phyloP scores from a whole-genome alignment of 1,140 invertebrate species.

The Heliconius himera region DNA sequence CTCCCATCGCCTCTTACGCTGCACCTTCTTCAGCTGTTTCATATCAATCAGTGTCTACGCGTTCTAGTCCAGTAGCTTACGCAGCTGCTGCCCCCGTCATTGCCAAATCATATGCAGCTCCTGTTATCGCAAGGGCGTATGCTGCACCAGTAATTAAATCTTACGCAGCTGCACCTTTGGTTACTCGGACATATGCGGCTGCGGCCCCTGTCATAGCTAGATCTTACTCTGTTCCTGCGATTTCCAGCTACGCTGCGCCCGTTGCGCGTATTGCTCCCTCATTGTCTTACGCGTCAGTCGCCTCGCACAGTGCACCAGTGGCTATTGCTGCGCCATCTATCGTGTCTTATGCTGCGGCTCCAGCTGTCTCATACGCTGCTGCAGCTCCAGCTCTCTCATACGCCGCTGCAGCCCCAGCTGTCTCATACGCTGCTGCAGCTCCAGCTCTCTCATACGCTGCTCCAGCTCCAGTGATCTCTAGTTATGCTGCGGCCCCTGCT shows the following conservation, averaged over 20 bases:
- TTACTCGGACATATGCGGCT: constrained; percentile 44
- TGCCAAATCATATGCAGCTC: constrained; percentile 47
- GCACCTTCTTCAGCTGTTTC: constrained; percentile 32
- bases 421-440: constrained; percentile 46
- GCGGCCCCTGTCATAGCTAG: constrained; percentile 40
- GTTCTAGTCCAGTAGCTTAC: constrained; percentile 42
- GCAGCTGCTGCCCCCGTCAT: constrained; percentile 48
- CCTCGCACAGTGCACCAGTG: constrained; percentile 48
- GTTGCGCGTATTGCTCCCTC: constrained; percentile 41
- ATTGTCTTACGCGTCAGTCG: constrained; percentile 42
- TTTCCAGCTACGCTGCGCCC: constrained; percentile 46
- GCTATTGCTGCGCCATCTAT: constrained; percentile 46
- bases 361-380: constrained; percentile 42
- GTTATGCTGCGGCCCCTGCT: constrained; percentile 7
- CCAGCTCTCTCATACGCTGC: constrained; percentile 23
- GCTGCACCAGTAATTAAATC: constrained; percentile 47
- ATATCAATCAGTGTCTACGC: constrained; percentile 45
- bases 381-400: constrained; percentile 36
- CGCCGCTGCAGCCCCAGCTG: constrained; percentile 38
- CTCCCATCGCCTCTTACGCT: constrained; percentile 26
- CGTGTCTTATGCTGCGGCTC: constrained; percentile 47
- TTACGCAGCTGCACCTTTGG: constrained; percentile 44
- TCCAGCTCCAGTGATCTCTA: constrained; percentile 9
- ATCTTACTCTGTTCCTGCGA: constrained; percentile 41
- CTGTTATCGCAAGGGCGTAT: constrained; percentile 43